Evolutionary conservation across 2,888 invertebrate species (phyloP).

Genomic region (Rhogogaster chlorosoma): DNA sequence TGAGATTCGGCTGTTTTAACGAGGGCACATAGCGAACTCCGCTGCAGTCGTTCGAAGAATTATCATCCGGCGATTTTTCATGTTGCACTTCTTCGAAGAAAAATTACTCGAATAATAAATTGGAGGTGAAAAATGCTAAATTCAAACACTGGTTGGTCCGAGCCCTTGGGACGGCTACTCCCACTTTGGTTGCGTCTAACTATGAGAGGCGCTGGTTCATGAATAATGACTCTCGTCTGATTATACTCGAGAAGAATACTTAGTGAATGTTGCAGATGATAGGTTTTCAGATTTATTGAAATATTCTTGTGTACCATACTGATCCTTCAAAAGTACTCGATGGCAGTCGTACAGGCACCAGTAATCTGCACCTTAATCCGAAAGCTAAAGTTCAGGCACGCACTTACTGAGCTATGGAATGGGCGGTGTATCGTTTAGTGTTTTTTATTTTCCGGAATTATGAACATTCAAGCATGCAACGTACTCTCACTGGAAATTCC

Average conservation of each 20-base stretch:
- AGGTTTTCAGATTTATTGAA: not conserved
- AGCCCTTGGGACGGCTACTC: not conserved
- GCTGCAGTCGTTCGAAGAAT: not conserved
- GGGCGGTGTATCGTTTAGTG: slow-evolving; percentile 3
- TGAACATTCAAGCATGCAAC: not conserved
- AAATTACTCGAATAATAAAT: not conserved
- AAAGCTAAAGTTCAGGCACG: not conserved
- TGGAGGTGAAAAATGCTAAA: not conserved
- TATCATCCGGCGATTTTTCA: not conserved
- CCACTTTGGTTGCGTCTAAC: not conserved
- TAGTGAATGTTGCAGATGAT: not conserved
- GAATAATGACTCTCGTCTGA: not conserved
- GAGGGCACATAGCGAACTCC: not conserved
- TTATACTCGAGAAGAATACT: not conserved
- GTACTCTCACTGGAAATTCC: not conserved
- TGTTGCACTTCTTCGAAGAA: not conserved
- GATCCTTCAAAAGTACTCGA: not conserved
- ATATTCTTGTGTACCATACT: not conserved
- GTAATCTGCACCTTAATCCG: not conserved
- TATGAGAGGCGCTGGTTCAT: not conserved
- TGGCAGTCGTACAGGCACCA: not conserved
- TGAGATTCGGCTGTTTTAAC: slow-evolving; percentile 26
- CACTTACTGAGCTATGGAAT: not conserved
- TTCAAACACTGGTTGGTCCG: not conserved
- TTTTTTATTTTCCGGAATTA: not conserved